Base-by-base conservation (phyloP, 2,797 vertebrate species). In the Bradypodion pumilum region DNA sequence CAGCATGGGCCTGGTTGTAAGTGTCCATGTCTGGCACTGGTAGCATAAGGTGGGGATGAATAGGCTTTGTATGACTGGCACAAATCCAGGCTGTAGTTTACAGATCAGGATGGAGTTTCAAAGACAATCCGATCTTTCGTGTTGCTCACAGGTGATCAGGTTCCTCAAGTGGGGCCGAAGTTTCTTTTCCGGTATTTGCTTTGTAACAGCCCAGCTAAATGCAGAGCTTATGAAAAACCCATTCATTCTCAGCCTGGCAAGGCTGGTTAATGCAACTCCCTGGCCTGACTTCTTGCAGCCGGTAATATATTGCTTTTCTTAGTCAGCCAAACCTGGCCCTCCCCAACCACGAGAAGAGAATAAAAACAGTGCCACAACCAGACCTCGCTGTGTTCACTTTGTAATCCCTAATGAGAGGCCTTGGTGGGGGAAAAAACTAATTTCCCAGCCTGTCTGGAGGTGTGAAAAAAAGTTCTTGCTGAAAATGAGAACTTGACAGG, bases 391-490 rank as follows among this genome's bases (percentile, higher is more conserved):
- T 81, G 85, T 16, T 92, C 90, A 87, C 90, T 93, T 92, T 93
- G 88, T 91, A 93, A 94, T 91, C 90, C 90, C 91, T 93, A 94
- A 94, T 91, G 92, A 94, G 92, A 92, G 88, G 86, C 74, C 85
- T 93, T 86, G 66, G 86, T 88, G 90, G 91, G 90, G 52, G 21
- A 56, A 91, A 95, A 95, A 95, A 90, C 94, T 94, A 94, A 95
- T 95, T 95, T 95, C 89, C 91, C 88, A 91, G 85, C 91, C 89
- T 95, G 92, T 95, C 94, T 91, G 75, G 91, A 93, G 0, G 7
- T 91, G 90, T 92, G 92, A 92, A 94, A 95, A 95, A 92, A 95
- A 95, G 93, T 91, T 87, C 86, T 94, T 93, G 91, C 94, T 93
- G 93, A 94, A 93, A 93, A 93, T 19, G 0, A 86, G 87, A 90